A percentile compares a stretch with the other conserved stretches of the same genome.
phyloP scores from a whole-genome alignment of 2,888 invertebrate species.

The Heliconius charithonia region DNA sequence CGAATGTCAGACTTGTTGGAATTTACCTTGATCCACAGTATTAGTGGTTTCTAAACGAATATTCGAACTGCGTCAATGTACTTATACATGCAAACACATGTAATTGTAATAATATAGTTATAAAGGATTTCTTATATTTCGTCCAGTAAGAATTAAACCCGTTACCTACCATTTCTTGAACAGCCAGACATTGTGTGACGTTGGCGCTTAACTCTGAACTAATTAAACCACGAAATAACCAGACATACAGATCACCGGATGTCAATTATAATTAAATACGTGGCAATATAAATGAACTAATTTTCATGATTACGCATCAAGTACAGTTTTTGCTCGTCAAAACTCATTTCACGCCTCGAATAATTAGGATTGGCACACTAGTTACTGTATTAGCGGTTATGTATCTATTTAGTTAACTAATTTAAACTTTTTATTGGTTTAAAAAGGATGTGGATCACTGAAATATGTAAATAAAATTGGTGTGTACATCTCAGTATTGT shows the following conservation, averaged over 20 bases:
- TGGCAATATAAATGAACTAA: conserved; percentile 22
- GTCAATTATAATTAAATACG: conserved; percentile 19
- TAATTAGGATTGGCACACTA: conserved; percentile 26
- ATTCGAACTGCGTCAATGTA: no score
- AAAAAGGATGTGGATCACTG: not conserved
- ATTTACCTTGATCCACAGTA: no score
- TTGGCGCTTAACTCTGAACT: not conserved
- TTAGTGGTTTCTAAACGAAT: no score
- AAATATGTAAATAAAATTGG: not conserved
- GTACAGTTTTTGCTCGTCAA: conserved; percentile 26
- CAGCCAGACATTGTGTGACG: not conserved
- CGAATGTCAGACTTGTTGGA: no score
- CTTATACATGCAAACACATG: no score
- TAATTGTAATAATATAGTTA: no score
- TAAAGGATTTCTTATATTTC: no score
- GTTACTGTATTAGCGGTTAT: conserved; percentile 1
- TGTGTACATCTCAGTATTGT: no score
- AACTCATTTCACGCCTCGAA: conserved; percentile 32
- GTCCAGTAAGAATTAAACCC: not conserved
- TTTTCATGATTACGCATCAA: conserved; percentile 30
- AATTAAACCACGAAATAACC: conserved; percentile 1
- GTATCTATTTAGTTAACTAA: conserved; percentile 13
- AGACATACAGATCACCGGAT: conserved; percentile 10
- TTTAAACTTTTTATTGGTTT: not conserved
- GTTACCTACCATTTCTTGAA: no score